Evolutionary conservation across 2,113 vertebrate genomes (phyloP).

Genomic region (Tinamus guttatus): DNA sequence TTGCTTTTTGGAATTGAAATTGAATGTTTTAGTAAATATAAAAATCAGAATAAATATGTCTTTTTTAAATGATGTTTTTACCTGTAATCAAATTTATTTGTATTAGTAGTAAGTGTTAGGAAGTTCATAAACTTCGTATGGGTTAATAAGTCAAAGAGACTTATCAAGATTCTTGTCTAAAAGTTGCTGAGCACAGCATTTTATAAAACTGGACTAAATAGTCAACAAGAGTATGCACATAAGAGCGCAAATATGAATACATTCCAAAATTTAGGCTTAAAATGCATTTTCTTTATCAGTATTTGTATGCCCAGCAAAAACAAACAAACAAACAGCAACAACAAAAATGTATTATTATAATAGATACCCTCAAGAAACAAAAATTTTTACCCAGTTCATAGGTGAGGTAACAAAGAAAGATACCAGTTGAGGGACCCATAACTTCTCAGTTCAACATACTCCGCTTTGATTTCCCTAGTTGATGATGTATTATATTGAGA

Average conservation of each 20-base stretch:
- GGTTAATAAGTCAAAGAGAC: not conserved
- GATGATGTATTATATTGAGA: not conserved
- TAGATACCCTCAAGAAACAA: not conserved
- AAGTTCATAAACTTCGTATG: not conserved
- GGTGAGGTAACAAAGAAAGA: not conserved
- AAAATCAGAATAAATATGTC: not conserved
- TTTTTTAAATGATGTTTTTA: not conserved
- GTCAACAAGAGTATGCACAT: not conserved
- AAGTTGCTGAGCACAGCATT: not conserved
- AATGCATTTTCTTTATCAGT: too few species aligned
- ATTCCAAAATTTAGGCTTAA: too few species aligned
- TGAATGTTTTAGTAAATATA: not conserved
- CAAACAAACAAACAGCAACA: too few species aligned
- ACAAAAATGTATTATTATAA: too few species aligned
- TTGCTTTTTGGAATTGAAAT: not conserved
- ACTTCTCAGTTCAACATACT: not conserved
- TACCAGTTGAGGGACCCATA: accelerated
- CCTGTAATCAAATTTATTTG: not conserved
- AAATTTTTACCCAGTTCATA: not conserved
- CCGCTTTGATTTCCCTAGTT: not conserved
- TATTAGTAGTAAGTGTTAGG: not conserved
- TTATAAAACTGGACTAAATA: not conserved
- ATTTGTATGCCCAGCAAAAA: too few species aligned
- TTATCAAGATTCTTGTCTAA: not conserved
- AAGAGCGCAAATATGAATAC: not conserved